phyloP scores from a whole-genome alignment of 2,113 vertebrate species.

The Barbus barbus region DNA sequence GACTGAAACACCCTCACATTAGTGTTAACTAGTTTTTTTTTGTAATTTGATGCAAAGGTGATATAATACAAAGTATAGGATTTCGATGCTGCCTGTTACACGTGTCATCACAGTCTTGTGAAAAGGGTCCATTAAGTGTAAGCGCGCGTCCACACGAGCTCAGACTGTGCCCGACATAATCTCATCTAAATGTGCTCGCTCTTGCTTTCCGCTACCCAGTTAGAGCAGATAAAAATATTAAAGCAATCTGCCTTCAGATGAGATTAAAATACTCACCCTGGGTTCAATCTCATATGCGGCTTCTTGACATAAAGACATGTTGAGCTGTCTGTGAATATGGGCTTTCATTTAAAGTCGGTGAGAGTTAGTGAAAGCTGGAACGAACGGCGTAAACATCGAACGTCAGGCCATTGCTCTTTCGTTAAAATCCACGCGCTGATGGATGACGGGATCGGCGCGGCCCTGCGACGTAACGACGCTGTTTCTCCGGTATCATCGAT shows the following conservation, averaged over 20 bases:
- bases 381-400: conserved; percentile 32
- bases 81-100: too few species aligned
- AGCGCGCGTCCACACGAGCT: background rate
- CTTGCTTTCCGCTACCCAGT: conserved; percentile 27
- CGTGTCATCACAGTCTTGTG: too few species aligned
- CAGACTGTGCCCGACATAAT: conserved; percentile 11
- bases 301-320: conserved; percentile 54
- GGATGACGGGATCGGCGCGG: background rate
- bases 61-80: too few species aligned
- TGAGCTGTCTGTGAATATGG: conserved; percentile 43
- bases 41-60: too few species aligned
- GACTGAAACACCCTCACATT: too few species aligned
- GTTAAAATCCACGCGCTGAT: conserved; percentile 23
- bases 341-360: conserved; percentile 31
- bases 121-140: too few species aligned
- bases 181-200: conserved; percentile 20
- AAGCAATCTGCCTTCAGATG: conserved; percentile 36
- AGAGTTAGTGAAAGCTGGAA: conserved; percentile 27
- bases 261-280: conserved; percentile 47
- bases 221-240: conserved; percentile 47
- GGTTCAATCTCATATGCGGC: conserved; percentile 39
- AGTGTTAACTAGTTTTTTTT: too few species aligned
- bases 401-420: conserved; percentile 43
- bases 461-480: conserved; percentile 1
- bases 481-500: conserved; percentile 29